Evolutionary conservation across 2,797 vertebrate genomes (phyloP).

Genomic region (Hemibagrus guttatus): DNA sequence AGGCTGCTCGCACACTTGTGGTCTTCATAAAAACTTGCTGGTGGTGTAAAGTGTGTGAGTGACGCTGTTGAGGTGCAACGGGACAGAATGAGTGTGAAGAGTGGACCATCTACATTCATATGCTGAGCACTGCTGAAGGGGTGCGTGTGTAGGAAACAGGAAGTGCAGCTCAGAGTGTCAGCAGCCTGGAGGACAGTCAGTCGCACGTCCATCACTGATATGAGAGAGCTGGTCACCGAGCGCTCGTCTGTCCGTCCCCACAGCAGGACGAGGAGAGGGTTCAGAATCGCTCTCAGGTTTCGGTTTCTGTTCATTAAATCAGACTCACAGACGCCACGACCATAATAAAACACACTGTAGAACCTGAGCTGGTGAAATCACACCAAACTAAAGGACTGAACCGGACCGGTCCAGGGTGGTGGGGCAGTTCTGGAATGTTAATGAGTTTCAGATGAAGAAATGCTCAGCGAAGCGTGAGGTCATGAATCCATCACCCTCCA

Average conservation of each 20-base stretch:
- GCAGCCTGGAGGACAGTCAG: not conserved
- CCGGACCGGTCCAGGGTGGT: not conserved
- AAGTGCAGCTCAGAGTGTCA: not conserved
- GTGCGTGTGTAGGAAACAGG: not conserved
- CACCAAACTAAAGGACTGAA: not conserved
- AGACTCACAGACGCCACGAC: not conserved
- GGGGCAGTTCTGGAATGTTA: not conserved
- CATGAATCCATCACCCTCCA: constrained; percentile 44
- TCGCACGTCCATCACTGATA: not conserved
- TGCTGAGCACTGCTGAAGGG: not conserved
- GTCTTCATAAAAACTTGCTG: not conserved
- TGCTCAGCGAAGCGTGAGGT: constrained; percentile 54
- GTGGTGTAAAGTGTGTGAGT: not conserved
- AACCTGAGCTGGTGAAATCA: not conserved
- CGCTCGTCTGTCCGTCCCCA: no score
- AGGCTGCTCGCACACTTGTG: not conserved
- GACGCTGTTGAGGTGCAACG: not conserved
- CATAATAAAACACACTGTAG: not conserved
- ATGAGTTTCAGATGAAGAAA: no score
- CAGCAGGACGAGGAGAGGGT: no score
- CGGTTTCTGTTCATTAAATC: not conserved
- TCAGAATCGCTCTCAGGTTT: no score
- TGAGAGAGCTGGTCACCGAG: no score
- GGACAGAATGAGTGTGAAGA: not conserved
- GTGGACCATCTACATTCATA: constrained; percentile 48